Conservation (phyloP, 2,797 vertebrate species). For the Adrianichthys oophorus region DNA sequence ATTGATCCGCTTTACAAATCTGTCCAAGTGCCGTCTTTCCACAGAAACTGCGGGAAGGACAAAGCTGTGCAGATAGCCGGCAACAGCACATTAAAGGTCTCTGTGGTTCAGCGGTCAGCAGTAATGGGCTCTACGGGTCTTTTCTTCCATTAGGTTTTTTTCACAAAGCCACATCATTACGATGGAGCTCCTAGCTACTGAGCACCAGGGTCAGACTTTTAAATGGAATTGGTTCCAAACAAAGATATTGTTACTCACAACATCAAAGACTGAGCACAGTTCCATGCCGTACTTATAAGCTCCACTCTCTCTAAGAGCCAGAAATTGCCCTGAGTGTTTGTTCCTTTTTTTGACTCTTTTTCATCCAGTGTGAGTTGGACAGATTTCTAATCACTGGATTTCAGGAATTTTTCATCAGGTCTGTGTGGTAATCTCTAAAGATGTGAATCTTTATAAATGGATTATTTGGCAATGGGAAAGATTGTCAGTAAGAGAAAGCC, state of each 20-base stretch:
- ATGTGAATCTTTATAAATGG: no score
- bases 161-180: conserved; percentile 47
- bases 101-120: conserved; percentile 56
- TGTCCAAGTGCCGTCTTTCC: conserved; percentile 33
- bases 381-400: conserved; percentile 16
- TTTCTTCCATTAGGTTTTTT: conserved; percentile 39
- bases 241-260: conserved; percentile 55
- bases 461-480: no score
- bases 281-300: conserved; percentile 31
- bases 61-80: conserved; percentile 48
- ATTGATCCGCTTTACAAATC: conserved; percentile 59
- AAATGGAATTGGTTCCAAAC: conserved; percentile 52
- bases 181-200: conserved; percentile 8
- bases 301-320: conserved; percentile 13
- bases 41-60: conserved; percentile 52
- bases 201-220: conserved; percentile 37
- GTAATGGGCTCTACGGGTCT: conserved; percentile 45
- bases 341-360: conserved; percentile 44
- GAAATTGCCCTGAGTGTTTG: conserved; percentile 17
- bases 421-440: no score
- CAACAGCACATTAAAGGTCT: conserved; percentile 59
- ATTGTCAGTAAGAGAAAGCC: no score
- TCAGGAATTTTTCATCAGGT: no score
- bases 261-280: conserved; percentile 46
- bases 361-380: conserved; percentile 29